Conservation (phyloP, 2,888 invertebrate genomes). For the Melieria picta region DNA sequence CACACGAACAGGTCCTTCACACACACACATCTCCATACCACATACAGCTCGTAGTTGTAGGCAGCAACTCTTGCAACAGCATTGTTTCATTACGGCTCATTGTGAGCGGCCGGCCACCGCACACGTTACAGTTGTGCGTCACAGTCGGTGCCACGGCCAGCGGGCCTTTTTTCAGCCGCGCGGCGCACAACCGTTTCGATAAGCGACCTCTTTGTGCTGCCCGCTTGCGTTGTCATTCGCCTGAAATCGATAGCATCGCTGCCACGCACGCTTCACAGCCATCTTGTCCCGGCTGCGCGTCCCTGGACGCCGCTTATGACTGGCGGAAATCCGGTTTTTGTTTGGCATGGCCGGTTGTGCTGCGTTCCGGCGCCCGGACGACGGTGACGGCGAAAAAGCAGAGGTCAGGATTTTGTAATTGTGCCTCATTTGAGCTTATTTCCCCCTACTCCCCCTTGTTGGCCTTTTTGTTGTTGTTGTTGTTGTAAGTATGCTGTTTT, state of each 20-base stretch:
- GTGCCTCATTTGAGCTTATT: conserved; percentile 30
- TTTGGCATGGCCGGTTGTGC: conserved; percentile 29
- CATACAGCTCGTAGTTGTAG: too few relatives aligned
- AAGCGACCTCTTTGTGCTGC: neutral
- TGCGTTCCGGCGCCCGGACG: neutral
- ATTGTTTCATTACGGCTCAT: too few relatives aligned
- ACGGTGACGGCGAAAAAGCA: conserved; percentile 4
- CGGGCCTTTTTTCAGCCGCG: neutral
- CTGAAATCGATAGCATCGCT: neutral
- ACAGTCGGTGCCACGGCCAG: neutral
- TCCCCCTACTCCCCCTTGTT: neutral
- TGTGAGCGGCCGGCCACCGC: too few relatives aligned
- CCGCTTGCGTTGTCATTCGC: neutral
- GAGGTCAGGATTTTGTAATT: conserved; percentile 26
- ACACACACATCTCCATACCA: neutral
- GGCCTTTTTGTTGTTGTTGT: neutral
- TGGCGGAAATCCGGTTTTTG: conserved; percentile 37
- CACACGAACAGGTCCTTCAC: neutral
- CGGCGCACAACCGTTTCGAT: too few relatives aligned
- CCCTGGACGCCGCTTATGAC: conserved; percentile 26
- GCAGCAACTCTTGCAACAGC: too few relatives aligned
- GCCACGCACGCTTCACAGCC: neutral
- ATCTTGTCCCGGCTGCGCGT: neutral
- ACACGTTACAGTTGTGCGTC: neutral
- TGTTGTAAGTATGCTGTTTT: too few relatives aligned